phyloP scores from a whole-genome alignment of 2,888 invertebrate species.

The Bhutanitis thaidina region DNA sequence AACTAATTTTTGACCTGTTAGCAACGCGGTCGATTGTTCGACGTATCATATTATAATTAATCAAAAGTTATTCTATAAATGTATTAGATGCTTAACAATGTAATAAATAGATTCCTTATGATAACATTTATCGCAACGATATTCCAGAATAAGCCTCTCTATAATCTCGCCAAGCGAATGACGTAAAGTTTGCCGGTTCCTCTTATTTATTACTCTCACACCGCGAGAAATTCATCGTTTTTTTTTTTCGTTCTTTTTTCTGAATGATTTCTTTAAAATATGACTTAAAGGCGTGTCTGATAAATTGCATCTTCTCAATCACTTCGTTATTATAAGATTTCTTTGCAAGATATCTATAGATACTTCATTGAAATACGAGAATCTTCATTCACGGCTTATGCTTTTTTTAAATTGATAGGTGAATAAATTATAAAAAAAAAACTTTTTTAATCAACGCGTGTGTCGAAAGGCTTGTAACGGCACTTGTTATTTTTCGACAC shows the following conservation, averaged over 20 bases:
- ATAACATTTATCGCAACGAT: not conserved
- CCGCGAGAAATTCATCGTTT: constrained; percentile 46
- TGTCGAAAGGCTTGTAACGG: too few relatives aligned
- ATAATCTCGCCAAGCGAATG: constrained; percentile 37
- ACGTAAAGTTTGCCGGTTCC: constrained; percentile 50
- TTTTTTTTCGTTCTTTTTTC: constrained; percentile 35
- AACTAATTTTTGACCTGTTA: too few relatives aligned
- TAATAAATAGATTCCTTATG: too few relatives aligned
- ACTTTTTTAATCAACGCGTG: too few relatives aligned
- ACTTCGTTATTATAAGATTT: constrained; percentile 8
- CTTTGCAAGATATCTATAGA: constrained; percentile 1
- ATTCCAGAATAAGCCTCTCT: constrained; percentile 41
- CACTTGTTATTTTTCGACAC: too few relatives aligned
- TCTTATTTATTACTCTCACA: constrained; percentile 60
- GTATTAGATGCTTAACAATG: too few relatives aligned
- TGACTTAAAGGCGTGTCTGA: constrained; percentile 13
- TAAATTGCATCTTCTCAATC: constrained; percentile 13
- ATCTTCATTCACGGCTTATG: not conserved
- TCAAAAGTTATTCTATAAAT: too few relatives aligned
- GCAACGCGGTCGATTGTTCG: too few relatives aligned
- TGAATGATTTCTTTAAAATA: constrained; percentile 26
- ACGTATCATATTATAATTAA: too few relatives aligned
- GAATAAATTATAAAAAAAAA: too few relatives aligned
- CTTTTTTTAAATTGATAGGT: too few relatives aligned
- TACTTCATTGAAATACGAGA: not conserved